Conservation (phyloP, 2,888 invertebrate genomes). For the Philhelius pedissequus region DNA sequence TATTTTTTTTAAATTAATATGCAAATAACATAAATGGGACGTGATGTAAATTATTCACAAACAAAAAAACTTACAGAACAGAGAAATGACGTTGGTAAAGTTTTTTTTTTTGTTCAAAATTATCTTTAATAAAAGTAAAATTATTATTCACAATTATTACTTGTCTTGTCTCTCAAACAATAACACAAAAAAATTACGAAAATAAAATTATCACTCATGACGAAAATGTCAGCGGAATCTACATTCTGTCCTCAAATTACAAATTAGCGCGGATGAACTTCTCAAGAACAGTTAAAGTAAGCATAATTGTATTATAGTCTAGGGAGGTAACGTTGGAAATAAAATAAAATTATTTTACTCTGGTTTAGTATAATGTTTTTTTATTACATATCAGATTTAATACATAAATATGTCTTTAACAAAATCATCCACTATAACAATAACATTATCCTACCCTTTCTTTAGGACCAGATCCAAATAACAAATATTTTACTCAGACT, state of each 20-base stretch:
- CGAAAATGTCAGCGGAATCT: background rate
- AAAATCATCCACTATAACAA: too few species aligned
- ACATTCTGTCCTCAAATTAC: background rate
- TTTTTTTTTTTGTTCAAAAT: background rate
- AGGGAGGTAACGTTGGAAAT: background rate
- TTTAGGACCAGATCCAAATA: too few species aligned
- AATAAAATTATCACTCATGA: background rate
- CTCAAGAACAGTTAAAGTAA: background rate
- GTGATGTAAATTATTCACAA: conserved; percentile 11
- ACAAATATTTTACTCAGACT: too few species aligned
- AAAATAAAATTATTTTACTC: too few species aligned
- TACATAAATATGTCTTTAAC: too few species aligned
- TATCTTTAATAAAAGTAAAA: background rate
- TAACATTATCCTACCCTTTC: too few species aligned
- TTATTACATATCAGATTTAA: too few species aligned
- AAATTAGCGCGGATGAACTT: background rate
- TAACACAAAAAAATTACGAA: background rate
- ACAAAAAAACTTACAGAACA: background rate
- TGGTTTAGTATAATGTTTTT: too few species aligned
- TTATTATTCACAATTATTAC: background rate
- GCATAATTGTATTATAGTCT: background rate
- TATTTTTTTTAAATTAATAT: background rate
- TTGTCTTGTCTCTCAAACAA: background rate
- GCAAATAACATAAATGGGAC: conserved; percentile 4
- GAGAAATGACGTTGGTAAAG: background rate